phyloP scores from a whole-genome alignment of 1,140 invertebrate species.

The Drosophila lowei region DNA sequence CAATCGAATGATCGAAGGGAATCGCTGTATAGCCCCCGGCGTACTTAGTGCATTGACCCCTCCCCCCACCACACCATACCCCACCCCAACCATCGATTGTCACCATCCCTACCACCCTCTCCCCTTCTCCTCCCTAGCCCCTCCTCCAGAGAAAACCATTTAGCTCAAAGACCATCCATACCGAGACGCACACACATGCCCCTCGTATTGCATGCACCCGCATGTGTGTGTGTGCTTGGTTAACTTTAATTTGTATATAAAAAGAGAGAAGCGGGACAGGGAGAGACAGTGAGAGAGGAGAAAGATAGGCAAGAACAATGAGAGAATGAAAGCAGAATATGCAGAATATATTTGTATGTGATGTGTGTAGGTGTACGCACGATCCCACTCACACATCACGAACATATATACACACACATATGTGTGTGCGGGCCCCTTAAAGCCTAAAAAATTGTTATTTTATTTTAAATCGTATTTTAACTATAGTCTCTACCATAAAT shows the following conservation, averaged over 20 bases:
- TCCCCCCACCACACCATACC: not conserved
- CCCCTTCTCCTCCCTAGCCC: not conserved
- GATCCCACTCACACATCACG: slow-evolving; percentile 29
- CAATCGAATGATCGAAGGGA: not conserved
- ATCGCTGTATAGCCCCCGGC: slow-evolving; percentile 51
- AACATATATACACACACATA: slow-evolving; percentile 9
- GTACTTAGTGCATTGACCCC: slow-evolving; percentile 48
- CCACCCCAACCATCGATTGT: too few relatives aligned
- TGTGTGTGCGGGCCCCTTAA: slow-evolving; percentile 45
- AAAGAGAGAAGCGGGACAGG: slow-evolving; percentile 9
- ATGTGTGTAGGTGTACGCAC: slow-evolving; percentile 54
- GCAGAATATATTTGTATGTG: slow-evolving; percentile 38
- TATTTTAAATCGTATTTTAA: slow-evolving; percentile 74
- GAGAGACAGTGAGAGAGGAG: slow-evolving; percentile 22
- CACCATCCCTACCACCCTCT: too few relatives aligned
- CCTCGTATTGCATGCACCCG: not conserved
- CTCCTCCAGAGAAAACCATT: slow-evolving; percentile 30
- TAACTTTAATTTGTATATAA: slow-evolving; percentile 63
- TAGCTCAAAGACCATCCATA: slow-evolving; percentile 51
- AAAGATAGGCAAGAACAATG: slow-evolving; percentile 22
- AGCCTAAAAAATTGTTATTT: slow-evolving; percentile 77
- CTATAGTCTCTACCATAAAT: slow-evolving; percentile 43
- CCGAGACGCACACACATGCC: slow-evolving; percentile 16
- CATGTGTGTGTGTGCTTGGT: slow-evolving; percentile 14
- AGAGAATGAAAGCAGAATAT: slow-evolving; percentile 30